Conservation (phyloP, 2,888 invertebrate species). For the Cremastinae sp. region DNA sequence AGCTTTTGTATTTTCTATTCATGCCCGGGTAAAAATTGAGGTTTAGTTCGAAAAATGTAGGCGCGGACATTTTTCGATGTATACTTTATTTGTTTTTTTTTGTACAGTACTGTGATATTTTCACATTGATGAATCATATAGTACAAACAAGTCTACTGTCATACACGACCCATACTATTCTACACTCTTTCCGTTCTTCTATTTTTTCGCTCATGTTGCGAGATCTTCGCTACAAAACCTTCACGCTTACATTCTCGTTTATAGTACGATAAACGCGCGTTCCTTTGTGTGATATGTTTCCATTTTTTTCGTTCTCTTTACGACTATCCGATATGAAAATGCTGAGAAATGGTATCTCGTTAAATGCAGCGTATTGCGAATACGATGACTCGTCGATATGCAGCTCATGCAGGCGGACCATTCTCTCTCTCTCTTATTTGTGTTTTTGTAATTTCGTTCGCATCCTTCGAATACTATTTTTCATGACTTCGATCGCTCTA, state of each 20-base stretch:
- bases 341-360: constrained; percentile 65
- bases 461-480: neutral
- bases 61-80: constrained; percentile 27
- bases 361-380: constrained; percentile 58
- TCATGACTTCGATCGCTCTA: neutral
- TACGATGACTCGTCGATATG: constrained; percentile 45
- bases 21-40: no score
- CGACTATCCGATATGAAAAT: constrained; percentile 70
- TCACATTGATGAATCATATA: constrained; percentile 67
- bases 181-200: constrained; percentile 49
- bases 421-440: constrained; percentile 30
- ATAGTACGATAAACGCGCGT: constrained; percentile 32
- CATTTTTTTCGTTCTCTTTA: constrained; percentile 46
- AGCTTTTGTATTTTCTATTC: no score
- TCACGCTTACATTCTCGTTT: constrained; percentile 22
- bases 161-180: constrained; percentile 61
- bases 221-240: constrained; percentile 49
- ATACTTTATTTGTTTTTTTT: constrained; percentile 62
- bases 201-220: constrained; percentile 39
- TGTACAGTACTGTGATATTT: constrained; percentile 69
- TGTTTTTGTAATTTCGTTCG: neutral
- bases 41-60: neutral
- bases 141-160: constrained; percentile 63
- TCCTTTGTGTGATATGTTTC: constrained; percentile 41
- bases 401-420: constrained; percentile 53